Evolutionary conservation across 2,113 vertebrate genomes (phyloP).

Genomic region (Rhegmatorhina hoffmannsi): DNA sequence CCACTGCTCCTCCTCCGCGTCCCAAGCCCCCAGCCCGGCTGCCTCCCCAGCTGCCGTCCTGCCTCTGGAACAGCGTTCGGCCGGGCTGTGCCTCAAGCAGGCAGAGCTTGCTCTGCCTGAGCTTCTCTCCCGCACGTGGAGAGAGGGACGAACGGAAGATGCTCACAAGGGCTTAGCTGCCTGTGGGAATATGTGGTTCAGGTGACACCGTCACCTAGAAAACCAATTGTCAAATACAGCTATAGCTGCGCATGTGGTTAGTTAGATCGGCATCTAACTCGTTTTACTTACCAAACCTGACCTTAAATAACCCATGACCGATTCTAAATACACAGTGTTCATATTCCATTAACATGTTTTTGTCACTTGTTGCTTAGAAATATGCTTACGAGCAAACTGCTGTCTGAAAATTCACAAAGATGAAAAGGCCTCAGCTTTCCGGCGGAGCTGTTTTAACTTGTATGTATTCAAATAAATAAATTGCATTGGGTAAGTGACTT

Average conservation of each 20-base stretch:
- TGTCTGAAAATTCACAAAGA: background rate
- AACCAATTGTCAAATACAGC: too few relatives aligned
- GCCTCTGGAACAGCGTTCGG: fast-evolving
- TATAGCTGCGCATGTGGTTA: too few relatives aligned
- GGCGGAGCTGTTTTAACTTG: background rate
- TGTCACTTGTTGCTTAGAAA: background rate
- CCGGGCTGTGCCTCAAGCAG: background rate
- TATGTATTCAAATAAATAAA: background rate
- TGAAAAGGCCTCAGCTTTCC: background rate
- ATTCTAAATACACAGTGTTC: background rate
- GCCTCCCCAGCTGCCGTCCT: fast-evolving
- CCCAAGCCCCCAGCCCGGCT: background rate
- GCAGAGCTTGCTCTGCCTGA: background rate
- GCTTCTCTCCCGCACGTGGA: fast-evolving
- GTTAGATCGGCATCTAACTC: background rate
- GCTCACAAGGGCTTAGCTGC: background rate
- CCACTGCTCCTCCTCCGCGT: too few relatives aligned
- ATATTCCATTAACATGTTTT: background rate
- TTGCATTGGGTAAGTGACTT: background rate
- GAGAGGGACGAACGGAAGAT: too few relatives aligned
- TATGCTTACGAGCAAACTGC: background rate
- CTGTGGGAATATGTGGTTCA: fast-evolving
- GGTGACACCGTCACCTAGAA: background rate
- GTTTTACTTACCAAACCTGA: background rate
- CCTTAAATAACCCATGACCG: background rate